Conservation (phyloP, 2,888 invertebrate species). For the Scaptomyza polygonia region DNA sequence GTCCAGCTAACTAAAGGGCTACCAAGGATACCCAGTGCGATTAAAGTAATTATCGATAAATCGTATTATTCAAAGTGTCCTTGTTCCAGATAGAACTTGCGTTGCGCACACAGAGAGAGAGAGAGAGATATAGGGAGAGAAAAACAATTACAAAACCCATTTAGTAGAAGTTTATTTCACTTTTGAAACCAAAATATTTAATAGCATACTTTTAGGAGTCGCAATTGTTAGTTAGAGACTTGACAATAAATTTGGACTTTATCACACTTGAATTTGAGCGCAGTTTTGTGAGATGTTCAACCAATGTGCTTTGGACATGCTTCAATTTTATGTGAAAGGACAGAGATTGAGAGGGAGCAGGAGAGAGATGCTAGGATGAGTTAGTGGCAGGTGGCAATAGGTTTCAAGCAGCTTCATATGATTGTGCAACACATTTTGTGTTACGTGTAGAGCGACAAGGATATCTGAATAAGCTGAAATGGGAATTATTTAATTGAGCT, state of each 20-base stretch:
- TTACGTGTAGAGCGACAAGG: neutral
- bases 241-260: too few species aligned
- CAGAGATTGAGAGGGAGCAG: neutral
- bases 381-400: neutral
- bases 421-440: neutral
- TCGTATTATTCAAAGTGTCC: neutral
- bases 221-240: neutral
- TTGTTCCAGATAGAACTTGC: neutral
- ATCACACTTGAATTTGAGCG: neutral
- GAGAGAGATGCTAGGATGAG: neutral
- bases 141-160: too few species aligned
- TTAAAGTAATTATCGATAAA: neutral
- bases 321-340: too few species aligned
- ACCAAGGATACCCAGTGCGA: neutral
- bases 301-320: slow-evolving; percentile 6
- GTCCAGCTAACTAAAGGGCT: neutral
- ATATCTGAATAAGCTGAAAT: neutral
- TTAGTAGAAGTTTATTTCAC: too few species aligned
- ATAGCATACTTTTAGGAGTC: slow-evolving; percentile 2
- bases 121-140: too few species aligned
- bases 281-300: neutral
- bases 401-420: neutral
- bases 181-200: too few species aligned
- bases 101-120: too few species aligned
- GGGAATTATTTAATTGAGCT: slow-evolving; percentile 1